These are phyloP conservation scores for Leptinotarsa juncta DNA, from an alignment of 2,888 invertebrate species.

Conservation along the genomic window DNA sequence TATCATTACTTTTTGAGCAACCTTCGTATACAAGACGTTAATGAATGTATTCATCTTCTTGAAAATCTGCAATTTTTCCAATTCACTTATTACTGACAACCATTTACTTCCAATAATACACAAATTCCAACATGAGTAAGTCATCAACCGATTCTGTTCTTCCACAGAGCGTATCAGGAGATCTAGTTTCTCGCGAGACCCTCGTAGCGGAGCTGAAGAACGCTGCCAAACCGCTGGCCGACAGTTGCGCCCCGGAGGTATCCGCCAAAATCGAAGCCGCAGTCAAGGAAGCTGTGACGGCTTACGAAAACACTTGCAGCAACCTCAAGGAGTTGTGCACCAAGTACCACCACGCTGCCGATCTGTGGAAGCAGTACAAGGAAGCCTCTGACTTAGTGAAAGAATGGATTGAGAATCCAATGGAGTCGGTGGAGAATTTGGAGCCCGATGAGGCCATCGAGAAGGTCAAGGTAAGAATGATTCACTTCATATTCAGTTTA, in stretches of 20 bases:
- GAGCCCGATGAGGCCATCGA: constrained; percentile 78
- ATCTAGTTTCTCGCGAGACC: constrained; percentile 79
- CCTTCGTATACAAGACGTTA: too few species aligned
- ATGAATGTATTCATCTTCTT: too few species aligned
- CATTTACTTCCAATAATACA: not conserved
- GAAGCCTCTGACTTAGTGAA: constrained; percentile 83
- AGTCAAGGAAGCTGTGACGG: constrained; percentile 81
- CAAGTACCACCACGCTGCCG: constrained; percentile 84
- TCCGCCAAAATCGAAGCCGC: constrained; percentile 80
- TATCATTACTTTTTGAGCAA: too few species aligned
- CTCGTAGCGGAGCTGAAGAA: constrained; percentile 77
- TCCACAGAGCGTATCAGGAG: constrained; percentile 79
- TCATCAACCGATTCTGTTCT: constrained; percentile 7
- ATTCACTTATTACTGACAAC: too few species aligned
- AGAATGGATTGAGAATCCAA: constrained; percentile 81
- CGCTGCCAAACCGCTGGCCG: constrained; percentile 79
- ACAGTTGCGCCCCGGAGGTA: constrained; percentile 77
- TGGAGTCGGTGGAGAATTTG: constrained; percentile 77
- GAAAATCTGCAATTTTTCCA: too few species aligned
- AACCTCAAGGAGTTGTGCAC: constrained; percentile 81
- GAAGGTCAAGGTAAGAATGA: constrained; percentile 74
- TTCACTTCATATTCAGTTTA: too few species aligned
- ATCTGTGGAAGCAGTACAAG: constrained; percentile 83
- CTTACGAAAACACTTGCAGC: constrained; percentile 84
- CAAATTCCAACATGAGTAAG: not conserved